phyloP scores from a whole-genome alignment of 2,888 invertebrate genomes.

The Calliphora vomitoria region DNA sequence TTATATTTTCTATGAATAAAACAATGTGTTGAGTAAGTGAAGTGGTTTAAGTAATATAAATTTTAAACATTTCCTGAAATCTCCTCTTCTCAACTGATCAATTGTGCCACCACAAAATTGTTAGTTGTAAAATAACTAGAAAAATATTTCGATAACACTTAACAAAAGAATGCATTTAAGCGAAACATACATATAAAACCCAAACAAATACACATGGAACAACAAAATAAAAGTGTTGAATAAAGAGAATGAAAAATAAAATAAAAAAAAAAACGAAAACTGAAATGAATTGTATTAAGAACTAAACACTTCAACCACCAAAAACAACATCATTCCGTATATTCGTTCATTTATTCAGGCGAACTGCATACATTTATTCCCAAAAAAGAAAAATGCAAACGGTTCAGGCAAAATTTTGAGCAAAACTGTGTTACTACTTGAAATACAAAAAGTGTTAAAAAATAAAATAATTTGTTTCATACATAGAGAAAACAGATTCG shows the following conservation, averaged over 20 bases:
- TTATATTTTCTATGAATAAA: too few relatives aligned
- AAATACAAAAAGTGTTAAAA: too few relatives aligned
- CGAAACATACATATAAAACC: neutral
- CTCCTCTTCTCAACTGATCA: neutral
- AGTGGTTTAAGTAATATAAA: too few relatives aligned
- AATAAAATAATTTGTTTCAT: too few relatives aligned
- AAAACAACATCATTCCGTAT: neutral
- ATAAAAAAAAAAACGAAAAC: conserved; percentile 33
- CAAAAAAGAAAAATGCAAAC: neutral
- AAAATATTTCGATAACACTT: conserved; percentile 59
- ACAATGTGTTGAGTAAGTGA: too few relatives aligned
- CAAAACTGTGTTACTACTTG: too few relatives aligned
- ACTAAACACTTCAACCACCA: conserved; percentile 33
- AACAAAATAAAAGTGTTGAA: conserved; percentile 25
- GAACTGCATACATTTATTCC: neutral
- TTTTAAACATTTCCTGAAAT: too few relatives aligned
- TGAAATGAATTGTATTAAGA: conserved; percentile 48
- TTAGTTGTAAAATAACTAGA: conserved; percentile 43
- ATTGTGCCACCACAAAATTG: conserved; percentile 4
- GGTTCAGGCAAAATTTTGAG: conserved; percentile 14
- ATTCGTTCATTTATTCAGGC: neutral
- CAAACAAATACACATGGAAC: neutral
- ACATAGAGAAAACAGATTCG: too few relatives aligned
- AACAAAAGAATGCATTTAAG: conserved; percentile 56
- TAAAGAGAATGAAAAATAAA: conserved; percentile 7